Percentiles rank a stretch among this genome's conserved stretches.
Conservation (phyloP, 2,888 invertebrate species). For the Pachymerium ferrugineum region DNA sequence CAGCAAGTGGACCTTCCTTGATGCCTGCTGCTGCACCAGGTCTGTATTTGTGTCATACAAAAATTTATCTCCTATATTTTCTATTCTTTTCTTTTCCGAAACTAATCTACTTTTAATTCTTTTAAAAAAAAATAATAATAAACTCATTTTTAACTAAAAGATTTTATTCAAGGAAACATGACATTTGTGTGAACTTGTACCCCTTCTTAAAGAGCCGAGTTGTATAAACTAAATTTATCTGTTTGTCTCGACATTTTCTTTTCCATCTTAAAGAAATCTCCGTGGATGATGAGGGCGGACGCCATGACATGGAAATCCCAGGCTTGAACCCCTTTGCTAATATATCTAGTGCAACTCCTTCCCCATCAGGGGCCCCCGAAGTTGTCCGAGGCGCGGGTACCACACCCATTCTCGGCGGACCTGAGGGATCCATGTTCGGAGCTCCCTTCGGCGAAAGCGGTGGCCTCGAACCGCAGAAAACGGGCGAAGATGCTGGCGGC, state of each 20-base stretch:
- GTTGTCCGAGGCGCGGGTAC: slow-evolving; percentile 41
- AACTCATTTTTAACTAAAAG: not conserved
- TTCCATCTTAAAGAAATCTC: slow-evolving; percentile 32
- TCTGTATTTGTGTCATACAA: not conserved
- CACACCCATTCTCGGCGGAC: slow-evolving; percentile 40
- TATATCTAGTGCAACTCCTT: slow-evolving; percentile 38
- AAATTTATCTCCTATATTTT: not conserved
- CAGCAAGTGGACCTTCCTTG: slow-evolving; percentile 25
- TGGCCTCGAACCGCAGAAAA: slow-evolving; percentile 24
- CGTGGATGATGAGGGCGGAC: slow-evolving; percentile 31
- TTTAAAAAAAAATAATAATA: not conserved
- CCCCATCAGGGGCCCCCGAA: slow-evolving; percentile 40
- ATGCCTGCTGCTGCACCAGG: slow-evolving; percentile 25
- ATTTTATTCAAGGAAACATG: slow-evolving; percentile 20
- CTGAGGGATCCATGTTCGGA: slow-evolving; percentile 38
- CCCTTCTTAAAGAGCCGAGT: too few species aligned
- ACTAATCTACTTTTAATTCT: not conserved
- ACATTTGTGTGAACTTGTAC: not conserved
- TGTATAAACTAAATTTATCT: not conserved
- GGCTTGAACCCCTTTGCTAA: slow-evolving; percentile 38
- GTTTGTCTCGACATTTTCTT: not conserved
- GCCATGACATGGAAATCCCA: slow-evolving; percentile 38
- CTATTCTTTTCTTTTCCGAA: not conserved
- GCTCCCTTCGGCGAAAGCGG: slow-evolving; percentile 34
- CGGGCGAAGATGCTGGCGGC: slow-evolving; percentile 11